phyloP scores from a whole-genome alignment of 2,113 vertebrate species.

The Tetrax tetrax region DNA sequence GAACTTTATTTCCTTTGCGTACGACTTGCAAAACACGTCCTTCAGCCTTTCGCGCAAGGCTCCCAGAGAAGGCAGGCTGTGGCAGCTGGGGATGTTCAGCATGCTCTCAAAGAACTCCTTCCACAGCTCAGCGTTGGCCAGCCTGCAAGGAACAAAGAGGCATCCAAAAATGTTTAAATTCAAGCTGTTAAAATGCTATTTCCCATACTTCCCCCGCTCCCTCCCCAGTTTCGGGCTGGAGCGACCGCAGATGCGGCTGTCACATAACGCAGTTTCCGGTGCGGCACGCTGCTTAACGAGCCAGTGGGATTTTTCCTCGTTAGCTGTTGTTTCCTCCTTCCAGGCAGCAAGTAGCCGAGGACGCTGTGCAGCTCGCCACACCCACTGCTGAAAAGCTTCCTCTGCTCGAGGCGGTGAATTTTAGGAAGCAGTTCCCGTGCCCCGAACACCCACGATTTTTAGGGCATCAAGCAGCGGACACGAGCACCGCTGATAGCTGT shows the following conservation, averaged over 20 bases:
- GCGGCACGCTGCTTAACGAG: neutral
- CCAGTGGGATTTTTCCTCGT: neutral
- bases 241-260: neutral
- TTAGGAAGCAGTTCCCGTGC: neutral
- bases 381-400: neutral
- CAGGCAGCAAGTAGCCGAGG: neutral
- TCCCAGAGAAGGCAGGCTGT: conserved; percentile 74
- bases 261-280: accelerated
- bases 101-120: conserved; percentile 87
- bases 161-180: neutral
- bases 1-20: conserved; percentile 79
- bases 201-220: neutral
- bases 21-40: conserved; percentile 76
- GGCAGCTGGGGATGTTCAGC: conserved; percentile 84
- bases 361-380: accelerated
- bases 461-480: accelerated
- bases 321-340: neutral
- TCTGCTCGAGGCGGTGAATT: neutral
- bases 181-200: neutral
- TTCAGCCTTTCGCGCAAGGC: conserved; percentile 71
- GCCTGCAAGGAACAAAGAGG: conserved; percentile 63
- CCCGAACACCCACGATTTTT: neutral
- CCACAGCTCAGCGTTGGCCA: conserved; percentile 87
- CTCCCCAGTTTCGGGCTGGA: neutral
- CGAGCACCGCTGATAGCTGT: neutral